A percentile compares a stretch with the other conserved stretches of the same genome.
phyloP scores from a whole-genome alignment of 2,888 invertebrate species.

The Acholoe squamosa region DNA sequence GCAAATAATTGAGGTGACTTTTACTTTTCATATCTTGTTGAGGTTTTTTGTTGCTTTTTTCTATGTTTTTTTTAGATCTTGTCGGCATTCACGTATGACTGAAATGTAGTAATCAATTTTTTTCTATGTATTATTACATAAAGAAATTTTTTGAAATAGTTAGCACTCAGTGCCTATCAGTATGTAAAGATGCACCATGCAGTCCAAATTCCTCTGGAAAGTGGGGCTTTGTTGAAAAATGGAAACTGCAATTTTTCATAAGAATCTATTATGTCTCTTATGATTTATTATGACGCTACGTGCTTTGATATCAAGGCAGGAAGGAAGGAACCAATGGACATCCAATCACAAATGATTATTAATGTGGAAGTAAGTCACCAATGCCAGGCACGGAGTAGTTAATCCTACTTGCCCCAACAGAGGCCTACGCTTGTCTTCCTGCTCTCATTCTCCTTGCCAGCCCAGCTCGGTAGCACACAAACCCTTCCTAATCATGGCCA shows the following conservation, averaged over 20 bases:
- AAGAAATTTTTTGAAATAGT: no score
- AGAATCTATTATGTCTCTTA: not conserved
- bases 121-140: no score
- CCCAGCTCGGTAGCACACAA: not conserved
- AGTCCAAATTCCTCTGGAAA: no score
- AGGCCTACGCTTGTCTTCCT: slow-evolving; percentile 29
- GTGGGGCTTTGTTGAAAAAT: not conserved
- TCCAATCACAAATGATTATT: slow-evolving; percentile 36
- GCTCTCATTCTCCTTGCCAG: not conserved
- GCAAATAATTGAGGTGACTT: no score
- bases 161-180: no score
- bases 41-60: no score
- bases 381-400: slow-evolving; percentile 29
- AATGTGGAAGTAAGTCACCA: not conserved
- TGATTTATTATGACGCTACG: not conserved
- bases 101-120: no score
- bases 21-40: no score
- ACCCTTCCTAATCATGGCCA: slow-evolving; percentile 31
- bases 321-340: not conserved
- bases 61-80: no score
- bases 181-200: no score
- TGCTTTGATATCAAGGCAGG: slow-evolving; percentile 13
- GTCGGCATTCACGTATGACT: no score
- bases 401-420: not conserved
- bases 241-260: slow-evolving; percentile 9